Percentiles rank a stretch among this genome's conserved stretches.
phyloP scores from a whole-genome alignment of 2,113 vertebrate species.

The Crypturellus undulatus region DNA sequence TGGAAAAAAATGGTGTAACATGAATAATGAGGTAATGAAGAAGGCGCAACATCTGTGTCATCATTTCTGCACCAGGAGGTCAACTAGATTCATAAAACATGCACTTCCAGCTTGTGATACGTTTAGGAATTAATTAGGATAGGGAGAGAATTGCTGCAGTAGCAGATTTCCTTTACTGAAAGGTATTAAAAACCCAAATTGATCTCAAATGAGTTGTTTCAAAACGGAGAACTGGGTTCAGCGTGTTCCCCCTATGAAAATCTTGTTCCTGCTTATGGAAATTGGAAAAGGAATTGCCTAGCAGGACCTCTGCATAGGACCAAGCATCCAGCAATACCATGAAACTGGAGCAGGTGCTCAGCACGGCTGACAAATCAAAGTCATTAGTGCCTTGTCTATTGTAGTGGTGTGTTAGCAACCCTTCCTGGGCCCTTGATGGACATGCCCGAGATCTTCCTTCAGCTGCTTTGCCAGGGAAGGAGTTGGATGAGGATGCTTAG shows the following conservation, averaged over 20 bases:
- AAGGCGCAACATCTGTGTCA: slow-evolving; percentile 69
- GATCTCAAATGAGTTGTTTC: slow-evolving; percentile 60
- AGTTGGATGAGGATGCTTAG: too few relatives aligned
- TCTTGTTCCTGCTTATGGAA: rapidly evolving
- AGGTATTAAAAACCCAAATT: slow-evolving; percentile 71
- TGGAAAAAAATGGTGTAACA: neutral
- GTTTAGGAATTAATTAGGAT: slow-evolving; percentile 81
- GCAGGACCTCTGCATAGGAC: rapidly evolving
- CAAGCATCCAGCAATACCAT: rapidly evolving
- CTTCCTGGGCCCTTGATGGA: neutral
- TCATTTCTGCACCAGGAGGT: slow-evolving; percentile 78
- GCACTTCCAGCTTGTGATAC: slow-evolving; percentile 65
- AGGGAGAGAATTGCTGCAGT: slow-evolving; percentile 64
- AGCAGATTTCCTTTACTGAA: slow-evolving; percentile 73
- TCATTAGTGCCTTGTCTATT: rapidly evolving
- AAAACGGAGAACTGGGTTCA: neutral
- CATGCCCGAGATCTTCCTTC: neutral
- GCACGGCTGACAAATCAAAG: neutral
- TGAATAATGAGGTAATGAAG: slow-evolving; percentile 69
- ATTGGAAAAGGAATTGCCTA: neutral
- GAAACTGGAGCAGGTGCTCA: rapidly evolving
- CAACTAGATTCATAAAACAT: slow-evolving; percentile 70
- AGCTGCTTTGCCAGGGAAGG: neutral
- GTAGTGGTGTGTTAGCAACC: too few relatives aligned
- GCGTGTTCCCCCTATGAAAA: neutral